Evolutionary conservation across 2,113 vertebrate species (phyloP), one percentile per base, ranked within the genome.

Genomic region (Chionomys nivalis): DNA sequence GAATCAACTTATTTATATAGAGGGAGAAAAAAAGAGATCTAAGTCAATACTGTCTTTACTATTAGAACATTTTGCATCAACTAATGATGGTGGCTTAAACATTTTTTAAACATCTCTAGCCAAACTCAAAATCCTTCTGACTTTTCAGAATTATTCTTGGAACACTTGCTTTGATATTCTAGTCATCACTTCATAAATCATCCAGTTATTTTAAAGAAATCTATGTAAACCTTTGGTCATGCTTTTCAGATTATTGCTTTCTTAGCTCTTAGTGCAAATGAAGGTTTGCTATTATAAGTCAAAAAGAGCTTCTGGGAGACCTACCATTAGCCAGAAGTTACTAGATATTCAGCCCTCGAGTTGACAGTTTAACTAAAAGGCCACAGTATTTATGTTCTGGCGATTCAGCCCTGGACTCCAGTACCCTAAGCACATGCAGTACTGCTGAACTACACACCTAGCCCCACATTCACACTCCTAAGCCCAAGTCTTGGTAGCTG

Each of bases 1-100:
- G 33, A 72, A 89, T 94, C 61, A 96, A 28, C 28, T 90, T 95
- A 42, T 33, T 76, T 95, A 88, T 95, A 83, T 90, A 93, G 77
- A 91, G 39, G 4, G 19, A 14, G 91, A 49, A 42, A 73, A 75
- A 73, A 75, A 42, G 77, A 73, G 77, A 73, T 75, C 44, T 91
- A 79, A 49, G 52, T 47, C 63, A 70, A 55, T 94, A 63, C 79
- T 14, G 47, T 85, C 61, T 90, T 87, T 42, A 95, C 86, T 93
- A 42, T 94, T 77, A 78, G 31, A 68, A 91, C 73, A 68, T 79
- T 77, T 44, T 33, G n/a, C 49, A 36, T 92, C n/a, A 72, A 63
- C 39, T 93, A 81, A 87, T 87, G 36, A 75, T 52, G 88, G n/a
- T 94, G 55, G n/a, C 36, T 91, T 91, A 94, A 89, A 81, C 28